Conservation (phyloP, 2,888 invertebrate species). For the Cynaeus angustus region DNA sequence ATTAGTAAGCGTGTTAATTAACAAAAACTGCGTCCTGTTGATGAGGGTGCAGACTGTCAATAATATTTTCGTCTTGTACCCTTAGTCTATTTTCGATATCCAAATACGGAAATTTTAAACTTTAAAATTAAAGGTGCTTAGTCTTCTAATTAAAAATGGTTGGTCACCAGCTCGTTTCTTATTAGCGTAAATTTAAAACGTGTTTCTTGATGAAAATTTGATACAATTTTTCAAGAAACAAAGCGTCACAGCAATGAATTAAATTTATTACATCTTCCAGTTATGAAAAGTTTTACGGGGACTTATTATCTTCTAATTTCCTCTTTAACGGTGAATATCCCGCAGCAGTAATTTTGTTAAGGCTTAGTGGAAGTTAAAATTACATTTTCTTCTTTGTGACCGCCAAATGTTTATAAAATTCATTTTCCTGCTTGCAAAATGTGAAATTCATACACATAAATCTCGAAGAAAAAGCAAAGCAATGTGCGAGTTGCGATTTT, state of each 20-base stretch:
- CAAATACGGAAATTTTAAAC: no score
- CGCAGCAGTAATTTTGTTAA: conserved; percentile 33
- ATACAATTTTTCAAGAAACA: conserved; percentile 28
- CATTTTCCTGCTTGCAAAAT: conserved; percentile 20
- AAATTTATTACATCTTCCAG: conserved; percentile 31
- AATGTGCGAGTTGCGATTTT: not conserved
- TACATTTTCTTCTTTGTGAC: conserved; percentile 40
- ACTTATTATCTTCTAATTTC: conserved; percentile 43
- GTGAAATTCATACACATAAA: conserved; percentile 35
- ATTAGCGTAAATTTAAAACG: conserved; percentile 20
- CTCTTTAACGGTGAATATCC: conserved; percentile 31
- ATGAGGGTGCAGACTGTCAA: no score
- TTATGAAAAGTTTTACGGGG: conserved; percentile 28
- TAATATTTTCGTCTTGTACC: no score
- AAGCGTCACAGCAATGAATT: conserved; percentile 28
- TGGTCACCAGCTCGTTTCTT: not conserved
- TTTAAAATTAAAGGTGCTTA: no score
- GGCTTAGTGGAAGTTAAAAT: conserved; percentile 36
- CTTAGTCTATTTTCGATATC: no score
- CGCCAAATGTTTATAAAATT: conserved; percentile 37
- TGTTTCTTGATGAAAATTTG: conserved; percentile 24
- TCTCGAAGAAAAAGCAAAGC: conserved; percentile 23
- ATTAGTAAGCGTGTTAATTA: no score
- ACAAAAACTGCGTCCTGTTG: no score
- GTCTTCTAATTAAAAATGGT: not conserved